Evolutionary conservation across 2,113 vertebrate species (phyloP).

Genomic region (Oreocharis arfaki): DNA sequence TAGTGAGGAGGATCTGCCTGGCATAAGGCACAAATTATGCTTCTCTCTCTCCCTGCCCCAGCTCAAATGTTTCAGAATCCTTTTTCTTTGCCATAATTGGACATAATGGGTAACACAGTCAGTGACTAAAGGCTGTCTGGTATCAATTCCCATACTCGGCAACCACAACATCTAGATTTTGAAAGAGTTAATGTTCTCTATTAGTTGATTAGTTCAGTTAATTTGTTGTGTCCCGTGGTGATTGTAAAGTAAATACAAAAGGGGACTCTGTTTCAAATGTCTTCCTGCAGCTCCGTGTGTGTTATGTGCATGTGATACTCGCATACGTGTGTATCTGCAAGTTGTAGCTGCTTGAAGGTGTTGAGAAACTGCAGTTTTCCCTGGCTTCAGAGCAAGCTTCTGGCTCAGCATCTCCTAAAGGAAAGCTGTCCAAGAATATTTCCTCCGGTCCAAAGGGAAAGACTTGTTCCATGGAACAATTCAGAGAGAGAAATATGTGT

Average conservation of each 20-base stretch:
- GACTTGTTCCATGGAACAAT: background rate
- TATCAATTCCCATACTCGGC: slow-evolving; percentile 10
- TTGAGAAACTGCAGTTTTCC: background rate
- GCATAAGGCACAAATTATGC: slow-evolving; percentile 10
- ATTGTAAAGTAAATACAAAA: slow-evolving; percentile 45
- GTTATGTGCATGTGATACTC: background rate
- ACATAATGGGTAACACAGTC: slow-evolving; percentile 49
- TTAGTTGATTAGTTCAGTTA: slow-evolving; percentile 58
- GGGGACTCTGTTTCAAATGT: background rate
- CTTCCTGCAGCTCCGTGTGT: slow-evolving; percentile 8
- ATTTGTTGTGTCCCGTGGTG: slow-evolving; percentile 43
- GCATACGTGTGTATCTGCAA: background rate
- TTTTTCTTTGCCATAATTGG: slow-evolving; percentile 55
- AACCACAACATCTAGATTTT: background rate
- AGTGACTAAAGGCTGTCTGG: slow-evolving; percentile 18
- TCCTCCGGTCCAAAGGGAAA: background rate
- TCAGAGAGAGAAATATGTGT: background rate
- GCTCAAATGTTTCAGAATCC: background rate
- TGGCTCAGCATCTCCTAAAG: background rate
- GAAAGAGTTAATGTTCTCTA: slow-evolving; percentile 42
- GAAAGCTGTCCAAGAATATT: background rate
- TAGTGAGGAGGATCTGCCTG: background rate
- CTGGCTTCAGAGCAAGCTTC: background rate
- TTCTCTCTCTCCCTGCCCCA: background rate
- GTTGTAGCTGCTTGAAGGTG: background rate